Evolutionary conservation across 2,888 invertebrate species (phyloP).

Genomic region (Meteorus colon): DNA sequence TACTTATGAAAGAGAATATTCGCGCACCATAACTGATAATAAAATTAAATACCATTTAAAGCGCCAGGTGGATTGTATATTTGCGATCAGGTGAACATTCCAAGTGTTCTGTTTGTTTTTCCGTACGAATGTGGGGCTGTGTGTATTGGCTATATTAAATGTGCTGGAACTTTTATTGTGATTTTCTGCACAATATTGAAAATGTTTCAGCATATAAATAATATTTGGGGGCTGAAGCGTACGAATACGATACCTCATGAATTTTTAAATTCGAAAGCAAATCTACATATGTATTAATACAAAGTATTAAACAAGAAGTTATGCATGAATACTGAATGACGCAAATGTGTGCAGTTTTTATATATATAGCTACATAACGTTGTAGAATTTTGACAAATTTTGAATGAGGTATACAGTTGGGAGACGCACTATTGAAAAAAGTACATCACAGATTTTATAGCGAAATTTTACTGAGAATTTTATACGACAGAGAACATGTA

Average conservation of each 20-base stretch:
- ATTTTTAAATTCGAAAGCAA: background rate
- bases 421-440: background rate
- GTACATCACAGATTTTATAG: slow-evolving; percentile 20
- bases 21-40: background rate
- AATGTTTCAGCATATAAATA: background rate
- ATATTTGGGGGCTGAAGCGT: background rate
- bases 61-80: background rate
- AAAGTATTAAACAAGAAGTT: slow-evolving; percentile 29
- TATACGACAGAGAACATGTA: slow-evolving; percentile 11
- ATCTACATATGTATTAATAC: slow-evolving; percentile 15
- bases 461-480: slow-evolving; percentile 32
- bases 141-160: background rate
- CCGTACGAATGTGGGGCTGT: background rate
- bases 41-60: background rate
- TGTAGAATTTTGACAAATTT: slow-evolving; percentile 15
- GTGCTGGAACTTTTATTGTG: background rate
- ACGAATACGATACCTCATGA: background rate
- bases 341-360: slow-evolving; percentile 3
- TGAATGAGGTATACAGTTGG: background rate
- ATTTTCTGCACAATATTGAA: background rate
- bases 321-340: background rate
- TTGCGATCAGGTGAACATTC: background rate
- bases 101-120: background rate
- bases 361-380: slow-evolving; percentile 8
- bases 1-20: slow-evolving; percentile 31